Evolutionary conservation across 2,888 invertebrate species (phyloP), one percentile per base, ranked within the genome.

Genomic region (Antheraea assamensis): DNA sequence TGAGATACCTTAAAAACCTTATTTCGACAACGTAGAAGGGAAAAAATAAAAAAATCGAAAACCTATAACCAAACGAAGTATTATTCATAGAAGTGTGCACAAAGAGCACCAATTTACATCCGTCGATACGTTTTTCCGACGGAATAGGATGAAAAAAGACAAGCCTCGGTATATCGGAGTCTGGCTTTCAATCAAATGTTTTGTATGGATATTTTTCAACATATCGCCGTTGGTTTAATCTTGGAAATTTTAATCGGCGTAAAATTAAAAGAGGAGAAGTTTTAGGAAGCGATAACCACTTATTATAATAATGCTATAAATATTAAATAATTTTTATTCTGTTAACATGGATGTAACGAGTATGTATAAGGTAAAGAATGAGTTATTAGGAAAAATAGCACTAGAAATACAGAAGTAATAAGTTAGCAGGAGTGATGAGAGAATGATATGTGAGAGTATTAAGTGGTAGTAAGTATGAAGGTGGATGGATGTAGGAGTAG

Each of bases 171-270:
- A 68, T 68, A 68, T 31, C 68, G 35, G 19, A 21, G 19, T 10
- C 35, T 68, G 68, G 35, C 68, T 68, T 68, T 68, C 68, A 68
- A 68, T 68, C 68, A 68, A 68, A 35, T 35, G 35, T 21, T 68
- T 68, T 35, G 30, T 64, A 30, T 64, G 30, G 17, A 30, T 64
- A 64, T 64, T 30, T 61, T 64, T 64, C 27, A 30, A 17, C 3
- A 30, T 30, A 17, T 17, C 61, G 4, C 30, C 30, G 10, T 64
- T 17, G 61, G 61, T 64, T 64, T 17, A 17, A 24, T 27, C 13
- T 24, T 58, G 2, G 7, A 58, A 58, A 55, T 55, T n/a, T n/a
- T 1, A n/a, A 58, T 58, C 24, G 10, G 13, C 13, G 24, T 13
- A 24, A 24, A 21, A 13, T 24, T 2, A 24, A 58, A 58, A 42